Evolutionary conservation across 1,140 invertebrate genomes (phyloP), one percentile per base, ranked within the genome.

Genomic region (Aphelenchoides besseyi): DNA sequence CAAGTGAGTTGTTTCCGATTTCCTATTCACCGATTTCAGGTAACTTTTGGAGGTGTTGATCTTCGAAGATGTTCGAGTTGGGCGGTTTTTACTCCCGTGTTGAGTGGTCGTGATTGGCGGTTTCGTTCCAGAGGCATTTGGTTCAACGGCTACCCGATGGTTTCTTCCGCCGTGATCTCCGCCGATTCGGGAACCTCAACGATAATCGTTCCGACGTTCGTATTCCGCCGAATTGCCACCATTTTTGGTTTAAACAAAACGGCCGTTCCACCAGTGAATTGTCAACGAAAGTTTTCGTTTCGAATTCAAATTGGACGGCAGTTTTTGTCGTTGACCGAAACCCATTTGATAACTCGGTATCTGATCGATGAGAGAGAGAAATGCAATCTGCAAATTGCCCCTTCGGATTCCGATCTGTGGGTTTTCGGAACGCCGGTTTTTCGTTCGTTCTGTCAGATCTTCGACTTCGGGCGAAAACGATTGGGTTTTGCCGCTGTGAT

Each of bases 401-500:
- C 63, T 2, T 12, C 36, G 32, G 36, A 37, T 8, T 16, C 16
- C 2, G 30, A 66, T 66, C 63, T 66, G 1, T 66, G 63, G 63
- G 32, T 66, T 29, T 66, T 66, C 36, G 63, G 63, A 12, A 35
- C 63, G 16, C 63, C 63, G 26, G 30, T 29, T 23, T 26, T 66
- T 37, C 30, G 32, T 12, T n/a, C 16, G 33, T 66, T 18, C 29
- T 66, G 63, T 33, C 63, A 66, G 12, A 66, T 66, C 29, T 66
- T 26, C 36, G 63, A 66, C 36, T 12, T 66, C 12, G 12, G 26
- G 9, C 12, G 16, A 30, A 16, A 53, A 16, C 63, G 63, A 32
- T 18, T 66, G n/a, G 63, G 63, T 41, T 66, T 66, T 53, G 16
- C 63, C 55, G 41, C 41, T 12, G n/a, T n/a, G n/a, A n/a, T n/a